Percentiles rank a stretch among this genome's conserved stretches.
Conservation (phyloP, 2,797 vertebrate species). For the Hafferia zeledoni region DNA sequence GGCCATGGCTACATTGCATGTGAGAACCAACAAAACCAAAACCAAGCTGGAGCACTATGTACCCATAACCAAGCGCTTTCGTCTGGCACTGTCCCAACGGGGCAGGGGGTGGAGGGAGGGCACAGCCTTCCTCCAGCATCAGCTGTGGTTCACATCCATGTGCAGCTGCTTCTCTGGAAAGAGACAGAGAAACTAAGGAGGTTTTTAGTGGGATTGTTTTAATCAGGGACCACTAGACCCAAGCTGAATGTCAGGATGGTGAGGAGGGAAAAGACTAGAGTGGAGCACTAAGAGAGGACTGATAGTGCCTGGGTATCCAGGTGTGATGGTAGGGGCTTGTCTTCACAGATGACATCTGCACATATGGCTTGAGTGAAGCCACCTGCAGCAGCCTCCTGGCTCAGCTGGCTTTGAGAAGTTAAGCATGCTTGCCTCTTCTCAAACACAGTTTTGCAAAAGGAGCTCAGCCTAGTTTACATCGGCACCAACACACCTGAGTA, state of each 20-base stretch:
- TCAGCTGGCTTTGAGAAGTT: background rate
- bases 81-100: background rate
- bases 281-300: rapidly evolving
- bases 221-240: background rate
- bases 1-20: rapidly evolving
- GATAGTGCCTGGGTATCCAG: background rate
- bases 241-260: background rate
- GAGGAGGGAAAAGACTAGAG: background rate
- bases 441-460: background rate
- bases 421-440: background rate
- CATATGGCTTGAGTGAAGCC: background rate
- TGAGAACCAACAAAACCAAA: background rate
- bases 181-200: background rate
- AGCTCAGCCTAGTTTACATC: background rate
- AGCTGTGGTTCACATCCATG: rapidly evolving
- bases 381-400: background rate
- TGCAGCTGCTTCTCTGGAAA: rapidly evolving
- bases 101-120: background rate
- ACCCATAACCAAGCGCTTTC: rapidly evolving
- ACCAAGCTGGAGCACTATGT: rapidly evolving
- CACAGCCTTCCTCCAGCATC: background rate
- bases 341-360: background rate
- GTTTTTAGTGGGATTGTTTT: rapidly evolving
- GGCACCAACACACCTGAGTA: background rate
- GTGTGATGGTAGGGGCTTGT: background rate